Evolutionary conservation across 2,113 vertebrate species (phyloP), one percentile per base, ranked within the genome.

Genomic region (Paracanthobrama guichenoti): DNA sequence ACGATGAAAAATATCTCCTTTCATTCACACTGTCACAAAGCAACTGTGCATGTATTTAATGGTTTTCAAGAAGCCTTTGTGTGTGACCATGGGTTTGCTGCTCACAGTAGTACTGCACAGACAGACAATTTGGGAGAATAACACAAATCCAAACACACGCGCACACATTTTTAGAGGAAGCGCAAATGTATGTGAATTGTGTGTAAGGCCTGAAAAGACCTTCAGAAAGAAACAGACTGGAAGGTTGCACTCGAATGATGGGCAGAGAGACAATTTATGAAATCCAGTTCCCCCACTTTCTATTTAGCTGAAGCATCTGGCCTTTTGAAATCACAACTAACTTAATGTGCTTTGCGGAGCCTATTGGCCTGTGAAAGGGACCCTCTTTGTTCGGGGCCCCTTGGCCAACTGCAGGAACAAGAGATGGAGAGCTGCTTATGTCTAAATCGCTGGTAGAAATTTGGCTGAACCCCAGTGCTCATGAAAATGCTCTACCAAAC

Each of bases 261-360:
- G 72, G 2, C 13, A 46, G 81, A 55, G 31, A 20, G 31, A 44
- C 6, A 35, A 50, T 76, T 35, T 76, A 76, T 57, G 50, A 57
- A 22, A 76, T 57, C 48, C 48, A 76, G 50, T 57, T 35, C n/a
- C 28, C 46, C 46, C 46, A 53, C 46, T 53, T 20, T 75, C 46
- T 75, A 26, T 74, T 72, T 74, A 35, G 46, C 12, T 6, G 28
- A 9, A 26, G 50, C 66, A 71, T 72, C 66, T 35, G 67, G 67
- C 69, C 81, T 82, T 42, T 60, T 28, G 35, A 82, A 82, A 82
- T 57, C 50, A 82, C 81, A 59, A 69, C 46, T 71, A 81, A 81
- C 64, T 55, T 81, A 71, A 81, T 35, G 48, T 53, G 64, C 44
- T 66, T 81, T 28, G 39, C 26, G 20, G 79, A 69, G 62, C 64